Evolutionary conservation across 2,888 invertebrate genomes (phyloP).

Genomic region (Cataglyphis livida): DNA sequence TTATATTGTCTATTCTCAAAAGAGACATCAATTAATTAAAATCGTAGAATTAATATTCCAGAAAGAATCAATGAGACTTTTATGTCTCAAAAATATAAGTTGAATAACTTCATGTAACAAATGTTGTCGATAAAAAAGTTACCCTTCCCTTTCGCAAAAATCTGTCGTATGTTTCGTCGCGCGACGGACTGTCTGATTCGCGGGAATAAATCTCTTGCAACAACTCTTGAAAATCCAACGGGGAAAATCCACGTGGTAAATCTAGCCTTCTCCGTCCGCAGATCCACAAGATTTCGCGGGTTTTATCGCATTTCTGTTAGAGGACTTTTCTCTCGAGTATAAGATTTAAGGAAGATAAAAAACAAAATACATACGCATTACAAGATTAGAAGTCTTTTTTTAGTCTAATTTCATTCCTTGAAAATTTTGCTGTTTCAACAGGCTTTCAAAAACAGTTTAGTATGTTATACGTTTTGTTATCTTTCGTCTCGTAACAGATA

Average conservation of each 20-base stretch:
- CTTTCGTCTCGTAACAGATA: slow-evolving; percentile 27
- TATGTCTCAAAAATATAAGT: not conserved
- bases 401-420: slow-evolving; percentile 14
- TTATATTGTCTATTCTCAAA: not conserved
- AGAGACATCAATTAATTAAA: not conserved
- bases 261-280: slow-evolving; percentile 51
- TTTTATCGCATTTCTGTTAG: slow-evolving; percentile 59
- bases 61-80: not conserved
- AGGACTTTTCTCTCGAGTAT: slow-evolving; percentile 46
- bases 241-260: slow-evolving; percentile 56
- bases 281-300: slow-evolving; percentile 55
- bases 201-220: slow-evolving; percentile 65
- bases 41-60: not conserved
- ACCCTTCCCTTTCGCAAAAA: not conserved
- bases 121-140: not conserved
- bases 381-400: slow-evolving; percentile 43
- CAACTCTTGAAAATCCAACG: slow-evolving; percentile 60
- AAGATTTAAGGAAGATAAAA: slow-evolving; percentile 15
- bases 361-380: slow-evolving; percentile 37
- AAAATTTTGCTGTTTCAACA: not conserved
- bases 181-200: slow-evolving; percentile 65
- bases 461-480: not conserved
- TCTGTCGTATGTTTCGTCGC: slow-evolving; percentile 66
- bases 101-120: not conserved
- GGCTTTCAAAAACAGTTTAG: slow-evolving; percentile 6